Evolutionary conservation across 2,797 vertebrate species (phyloP), one percentile per base, ranked within the genome.

Genomic region (Eospalax fontanierii): DNA sequence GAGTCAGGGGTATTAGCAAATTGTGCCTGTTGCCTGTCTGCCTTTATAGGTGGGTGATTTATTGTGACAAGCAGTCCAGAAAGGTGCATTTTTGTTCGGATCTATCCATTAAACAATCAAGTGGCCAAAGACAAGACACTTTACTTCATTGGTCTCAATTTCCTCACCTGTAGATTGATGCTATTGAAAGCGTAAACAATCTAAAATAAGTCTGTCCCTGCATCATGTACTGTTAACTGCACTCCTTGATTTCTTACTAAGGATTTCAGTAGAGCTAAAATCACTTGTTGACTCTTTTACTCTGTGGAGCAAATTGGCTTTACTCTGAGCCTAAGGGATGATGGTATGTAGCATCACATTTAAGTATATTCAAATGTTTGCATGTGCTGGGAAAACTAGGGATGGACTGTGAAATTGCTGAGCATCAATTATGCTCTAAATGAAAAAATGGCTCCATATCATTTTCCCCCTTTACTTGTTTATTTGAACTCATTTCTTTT

Each of bases 141-240:
- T n/a, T n/a, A 50, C 66, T 96, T 89, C 40, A 84, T 87, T 89
- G 50, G 2, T 78, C 43, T 91, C 33, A 81, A 79, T 74, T 96
- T 80, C n/a, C 30, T 90, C 28, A 24, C 30, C 3, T 82, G 3
- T 40, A 75, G 87, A 87, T 84, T 63, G 80, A 66, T 78, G 28
- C 24, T 54, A 57, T 92, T 21, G 80, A 68, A 87, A 89, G 73
- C 63, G 28, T 4, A 57, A 95, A 35, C 0, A 83, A 33, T 78
- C 50, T 54, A 54, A 54, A 54, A 15, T 54, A 54, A 54, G 14
- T 54, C 12, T 92, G 26, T 59, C 54, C 4, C 18, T 16, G 40
- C 33, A 70, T 46, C 10, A 18, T 82, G 50, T 19, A 73, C 11
- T 87, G 61, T 65, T 87, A 59, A 10, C 59, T 54, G 5, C 1